Conservation (phyloP, 2,888 invertebrate species). For the Chelonus formosanus region DNA sequence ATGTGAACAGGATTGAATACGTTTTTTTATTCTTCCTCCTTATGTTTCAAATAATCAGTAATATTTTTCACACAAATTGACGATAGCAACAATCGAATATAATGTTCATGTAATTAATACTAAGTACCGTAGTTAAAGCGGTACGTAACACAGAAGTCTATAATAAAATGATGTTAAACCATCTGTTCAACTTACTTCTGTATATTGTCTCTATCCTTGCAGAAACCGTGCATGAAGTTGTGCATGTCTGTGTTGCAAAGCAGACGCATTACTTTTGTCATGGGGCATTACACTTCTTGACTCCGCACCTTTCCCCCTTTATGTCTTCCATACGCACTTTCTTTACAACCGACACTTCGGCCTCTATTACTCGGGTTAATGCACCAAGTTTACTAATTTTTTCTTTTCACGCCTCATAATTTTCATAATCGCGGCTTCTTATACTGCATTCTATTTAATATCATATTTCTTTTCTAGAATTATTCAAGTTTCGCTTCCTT, state of each 20-base stretch:
- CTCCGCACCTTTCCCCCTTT: slow-evolving; percentile 2
- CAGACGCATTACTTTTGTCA: slow-evolving; percentile 37
- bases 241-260: neutral
- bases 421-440: neutral
- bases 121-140: slow-evolving; percentile 15
- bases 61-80: slow-evolving; percentile 1
- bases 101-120: slow-evolving; percentile 18
- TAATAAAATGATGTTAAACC: slow-evolving; percentile 10
- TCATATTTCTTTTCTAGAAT: too few species aligned
- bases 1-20: neutral
- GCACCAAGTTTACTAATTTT: slow-evolving; percentile 50
- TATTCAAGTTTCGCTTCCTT: too few species aligned
- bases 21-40: neutral
- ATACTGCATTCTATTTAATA: neutral
- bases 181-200: slow-evolving; percentile 3
- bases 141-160: neutral
- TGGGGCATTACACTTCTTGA: slow-evolving; percentile 33
- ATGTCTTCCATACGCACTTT: slow-evolving; percentile 16
- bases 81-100: neutral
- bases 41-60: neutral
- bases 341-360: slow-evolving; percentile 21
- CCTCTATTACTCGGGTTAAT: slow-evolving; percentile 52
- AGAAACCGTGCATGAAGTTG: neutral
- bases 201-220: neutral
- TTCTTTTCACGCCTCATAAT: slow-evolving; percentile 33